Conservation (phyloP, 1,140 invertebrate species). For the Aphelenchoides besseyi region DNA sequence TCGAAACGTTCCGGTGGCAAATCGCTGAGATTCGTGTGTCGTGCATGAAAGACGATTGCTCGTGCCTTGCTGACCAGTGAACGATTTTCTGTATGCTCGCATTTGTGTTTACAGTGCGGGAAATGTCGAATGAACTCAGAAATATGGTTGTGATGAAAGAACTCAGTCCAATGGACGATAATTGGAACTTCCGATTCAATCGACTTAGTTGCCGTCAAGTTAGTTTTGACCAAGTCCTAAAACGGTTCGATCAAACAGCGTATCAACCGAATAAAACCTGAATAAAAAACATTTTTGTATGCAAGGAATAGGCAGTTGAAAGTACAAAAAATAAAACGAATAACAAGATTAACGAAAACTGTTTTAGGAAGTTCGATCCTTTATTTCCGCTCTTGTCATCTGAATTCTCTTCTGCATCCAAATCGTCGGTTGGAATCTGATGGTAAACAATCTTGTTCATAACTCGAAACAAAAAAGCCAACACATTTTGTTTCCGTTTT, state of each 20-base stretch:
- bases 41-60: not conserved
- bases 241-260: not conserved
- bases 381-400: not conserved
- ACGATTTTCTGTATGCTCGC: not conserved
- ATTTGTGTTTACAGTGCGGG: not conserved
- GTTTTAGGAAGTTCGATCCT: not conserved
- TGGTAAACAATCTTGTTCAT: too few species aligned
- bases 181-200: not conserved
- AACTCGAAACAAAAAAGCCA: too few species aligned
- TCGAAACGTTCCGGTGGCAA: not conserved
- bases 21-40: not conserved
- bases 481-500: too few species aligned
- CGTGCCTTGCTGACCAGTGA: not conserved
- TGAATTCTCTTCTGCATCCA: too few species aligned
- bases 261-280: too few species aligned
- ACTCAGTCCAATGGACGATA: not conserved
- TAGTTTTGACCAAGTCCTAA: not conserved
- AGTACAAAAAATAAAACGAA: not conserved
- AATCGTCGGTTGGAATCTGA: too few species aligned
- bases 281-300: too few species aligned
- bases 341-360: not conserved
- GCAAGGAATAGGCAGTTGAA: too few species aligned
- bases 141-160: not conserved
- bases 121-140: not conserved
- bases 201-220: not conserved